These are phyloP conservation scores for Tiliacea aurago DNA, from an alignment of 2,888 invertebrate genomes.

Conservation along the genomic window DNA sequence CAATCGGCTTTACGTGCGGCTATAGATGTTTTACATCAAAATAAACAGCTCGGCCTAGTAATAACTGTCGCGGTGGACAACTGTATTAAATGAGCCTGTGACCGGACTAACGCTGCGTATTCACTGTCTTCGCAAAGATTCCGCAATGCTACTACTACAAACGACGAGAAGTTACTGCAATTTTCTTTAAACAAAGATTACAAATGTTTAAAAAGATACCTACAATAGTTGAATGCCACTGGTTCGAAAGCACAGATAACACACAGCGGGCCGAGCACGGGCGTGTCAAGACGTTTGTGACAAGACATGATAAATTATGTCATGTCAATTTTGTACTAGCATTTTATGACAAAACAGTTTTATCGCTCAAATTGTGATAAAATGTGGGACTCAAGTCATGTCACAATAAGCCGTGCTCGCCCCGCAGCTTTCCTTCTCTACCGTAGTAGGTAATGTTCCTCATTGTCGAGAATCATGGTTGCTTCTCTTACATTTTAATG, in stretches of 20 bases:
- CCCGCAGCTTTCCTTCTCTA: background rate
- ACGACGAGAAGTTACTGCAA: no score
- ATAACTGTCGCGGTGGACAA: conserved; percentile 12
- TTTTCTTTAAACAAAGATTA: background rate
- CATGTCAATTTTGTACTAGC: no score
- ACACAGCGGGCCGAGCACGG: no score
- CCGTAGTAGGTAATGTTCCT: no score
- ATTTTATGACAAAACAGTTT: no score
- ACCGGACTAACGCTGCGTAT: background rate
- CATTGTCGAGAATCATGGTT: background rate
- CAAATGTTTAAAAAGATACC: background rate
- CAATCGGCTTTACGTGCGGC: no score
- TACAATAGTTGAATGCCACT: background rate
- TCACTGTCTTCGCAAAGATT: background rate
- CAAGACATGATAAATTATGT: no score
- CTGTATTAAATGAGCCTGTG: conserved; percentile 14
- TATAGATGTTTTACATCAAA: no score
- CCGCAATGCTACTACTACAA: background rate
- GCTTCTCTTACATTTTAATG: background rate
- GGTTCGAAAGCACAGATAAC: background rate
- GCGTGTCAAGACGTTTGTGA: no score
- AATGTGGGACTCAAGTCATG: no score
- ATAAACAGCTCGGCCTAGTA: conserved; percentile 3
- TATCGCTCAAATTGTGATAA: no score
- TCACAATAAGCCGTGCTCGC: no score